Evolutionary conservation across 2,113 vertebrate genomes (phyloP).

Genomic region (Mirounga angustirostris): DNA sequence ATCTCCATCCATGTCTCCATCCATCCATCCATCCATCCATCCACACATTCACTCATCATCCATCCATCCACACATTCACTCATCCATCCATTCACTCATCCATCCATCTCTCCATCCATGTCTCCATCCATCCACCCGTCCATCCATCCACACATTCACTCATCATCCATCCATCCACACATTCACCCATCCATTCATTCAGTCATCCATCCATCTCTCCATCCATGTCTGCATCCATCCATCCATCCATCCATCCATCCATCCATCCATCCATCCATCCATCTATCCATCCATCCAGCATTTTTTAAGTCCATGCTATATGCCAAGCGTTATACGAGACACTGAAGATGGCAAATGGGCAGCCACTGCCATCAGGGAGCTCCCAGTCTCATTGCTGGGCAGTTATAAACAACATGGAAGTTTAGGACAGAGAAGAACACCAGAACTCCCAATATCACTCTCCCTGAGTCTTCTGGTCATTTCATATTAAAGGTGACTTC

Average conservation of each 20-base stretch:
- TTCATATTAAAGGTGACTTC: neutral
- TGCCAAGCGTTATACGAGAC: neutral
- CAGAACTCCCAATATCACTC: neutral
- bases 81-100: neutral
- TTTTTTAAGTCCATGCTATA: neutral
- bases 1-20: too few species aligned
- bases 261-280: too few species aligned
- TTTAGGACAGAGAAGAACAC: neutral
- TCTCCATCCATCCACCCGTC: accelerated
- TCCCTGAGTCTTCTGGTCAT: neutral
- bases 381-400: neutral
- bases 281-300: neutral
- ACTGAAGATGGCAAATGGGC: neutral
- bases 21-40: too few species aligned
- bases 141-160: too few species aligned
- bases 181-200: too few species aligned
- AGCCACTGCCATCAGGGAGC: neutral
- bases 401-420: neutral
- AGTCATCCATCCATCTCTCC: too few species aligned
- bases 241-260: too few species aligned
- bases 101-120: accelerated
- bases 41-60: too few species aligned
- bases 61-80: accelerated
- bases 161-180: neutral
- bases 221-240: accelerated